Evolutionary conservation across 2,888 invertebrate species (phyloP).

Genomic region (Nezara viridula): DNA sequence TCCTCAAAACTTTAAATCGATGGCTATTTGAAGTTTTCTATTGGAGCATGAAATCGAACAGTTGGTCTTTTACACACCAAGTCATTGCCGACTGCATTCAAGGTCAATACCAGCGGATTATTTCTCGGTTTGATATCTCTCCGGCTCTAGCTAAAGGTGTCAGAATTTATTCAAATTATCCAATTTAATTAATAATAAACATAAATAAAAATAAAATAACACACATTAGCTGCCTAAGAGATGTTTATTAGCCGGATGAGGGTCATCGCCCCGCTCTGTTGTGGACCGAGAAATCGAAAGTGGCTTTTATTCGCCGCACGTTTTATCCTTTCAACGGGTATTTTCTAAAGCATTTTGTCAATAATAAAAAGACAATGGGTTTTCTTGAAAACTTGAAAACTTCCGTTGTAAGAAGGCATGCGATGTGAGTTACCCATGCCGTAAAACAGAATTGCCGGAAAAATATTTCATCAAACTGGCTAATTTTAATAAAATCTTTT

Average conservation of each 20-base stretch:
- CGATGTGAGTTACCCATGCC: background rate
- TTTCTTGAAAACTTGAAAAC: background rate
- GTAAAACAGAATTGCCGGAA: background rate
- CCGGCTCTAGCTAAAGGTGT: background rate
- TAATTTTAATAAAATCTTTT: too few species aligned
- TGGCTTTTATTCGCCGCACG: constrained; percentile 31
- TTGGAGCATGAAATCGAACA: constrained; percentile 44
- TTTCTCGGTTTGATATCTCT: background rate
- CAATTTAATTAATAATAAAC: background rate
- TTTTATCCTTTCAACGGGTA: background rate
- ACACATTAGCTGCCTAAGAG: background rate
- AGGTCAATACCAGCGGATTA: constrained; percentile 37
- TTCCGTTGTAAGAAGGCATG: background rate
- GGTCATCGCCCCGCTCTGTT: constrained; percentile 23
- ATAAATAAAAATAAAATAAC: background rate
- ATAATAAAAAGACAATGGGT: constrained; percentile 30
- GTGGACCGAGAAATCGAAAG: constrained; percentile 40
- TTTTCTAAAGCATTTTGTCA: constrained; percentile 25
- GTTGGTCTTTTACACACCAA: constrained; percentile 27
- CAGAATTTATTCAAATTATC: background rate
- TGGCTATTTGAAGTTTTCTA: background rate
- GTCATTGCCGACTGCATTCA: constrained; percentile 42
- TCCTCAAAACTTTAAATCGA: background rate
- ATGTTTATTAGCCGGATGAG: background rate
- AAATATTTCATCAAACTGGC: background rate